Conservation (phyloP, 2,113 vertebrate species). For the Todiramphus saurophagus region DNA sequence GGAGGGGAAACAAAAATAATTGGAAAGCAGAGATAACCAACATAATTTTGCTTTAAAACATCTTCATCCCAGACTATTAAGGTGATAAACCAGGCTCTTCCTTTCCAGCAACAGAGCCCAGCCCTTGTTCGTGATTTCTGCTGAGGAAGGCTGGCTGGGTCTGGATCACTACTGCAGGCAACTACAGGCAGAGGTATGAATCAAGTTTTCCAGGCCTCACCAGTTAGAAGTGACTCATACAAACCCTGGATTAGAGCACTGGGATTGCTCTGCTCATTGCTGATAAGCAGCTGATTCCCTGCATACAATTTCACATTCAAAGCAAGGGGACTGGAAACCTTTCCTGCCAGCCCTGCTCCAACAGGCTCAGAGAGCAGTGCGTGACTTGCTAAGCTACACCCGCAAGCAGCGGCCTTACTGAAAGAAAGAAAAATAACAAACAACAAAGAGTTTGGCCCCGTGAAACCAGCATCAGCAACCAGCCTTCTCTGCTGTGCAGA, state of each 20-base stretch:
- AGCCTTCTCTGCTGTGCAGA: not conserved
- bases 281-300: conserved; percentile 66
- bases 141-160: not conserved
- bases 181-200: conserved; percentile 27
- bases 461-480: not conserved
- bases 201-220: conserved; percentile 63
- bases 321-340: conserved; percentile 53
- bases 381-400: not conserved
- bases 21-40: not conserved
- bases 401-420: not conserved
- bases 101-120: not conserved
- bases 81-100: not conserved
- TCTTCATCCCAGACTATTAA: not conserved
- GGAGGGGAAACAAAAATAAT: accelerated
- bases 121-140: conserved; percentile 9
- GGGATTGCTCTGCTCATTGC: conserved; percentile 29
- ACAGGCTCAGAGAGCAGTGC: not conserved
- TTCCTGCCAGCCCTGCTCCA: conserved; percentile 38
- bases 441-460: not conserved
- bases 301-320: conserved; percentile 55
- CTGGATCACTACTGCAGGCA: conserved; percentile 9
- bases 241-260: conserved; percentile 45
- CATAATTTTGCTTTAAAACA: not conserved
- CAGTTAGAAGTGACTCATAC: conserved; percentile 55
- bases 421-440: not conserved